phyloP scores from a whole-genome alignment of 2,113 vertebrate genomes.

The Ailurus styani region DNA sequence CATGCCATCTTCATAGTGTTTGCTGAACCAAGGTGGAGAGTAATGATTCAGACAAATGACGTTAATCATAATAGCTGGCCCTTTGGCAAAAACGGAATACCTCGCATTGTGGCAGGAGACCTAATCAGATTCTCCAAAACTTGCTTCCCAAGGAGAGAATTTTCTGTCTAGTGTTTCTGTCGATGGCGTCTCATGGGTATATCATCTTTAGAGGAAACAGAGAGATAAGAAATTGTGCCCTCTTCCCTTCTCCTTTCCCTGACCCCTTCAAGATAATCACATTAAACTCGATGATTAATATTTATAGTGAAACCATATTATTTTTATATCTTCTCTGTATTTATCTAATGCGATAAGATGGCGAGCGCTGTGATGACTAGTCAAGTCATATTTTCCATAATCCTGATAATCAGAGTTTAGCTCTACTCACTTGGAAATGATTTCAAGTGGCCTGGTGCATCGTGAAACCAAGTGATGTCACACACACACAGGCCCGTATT shows the following conservation, averaged over 20 bases:
- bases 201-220: slow-evolving; percentile 72
- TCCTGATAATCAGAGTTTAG: slow-evolving; percentile 3
- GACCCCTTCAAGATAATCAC: neutral
- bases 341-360: slow-evolving; percentile 23
- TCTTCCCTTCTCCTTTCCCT: neutral
- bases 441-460: neutral
- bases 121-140: slow-evolving; percentile 86
- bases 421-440: slow-evolving; percentile 17
- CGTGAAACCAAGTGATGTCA: neutral
- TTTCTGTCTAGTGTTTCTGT: slow-evolving; percentile 76
- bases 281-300: slow-evolving; percentile 38
- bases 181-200: slow-evolving; percentile 69
- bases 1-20: slow-evolving; percentile 92
- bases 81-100: slow-evolving; percentile 90
- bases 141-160: slow-evolving; percentile 78
- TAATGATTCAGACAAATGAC: slow-evolving; percentile 98
- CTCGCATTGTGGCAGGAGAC: slow-evolving; percentile 79
- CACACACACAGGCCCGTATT: fast-evolving
- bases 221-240: slow-evolving; percentile 51
- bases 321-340: slow-evolving; percentile 14
- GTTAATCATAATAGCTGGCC: slow-evolving; percentile 97
- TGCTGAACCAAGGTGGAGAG: slow-evolving; percentile 94
- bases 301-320: slow-evolving; percentile 24
- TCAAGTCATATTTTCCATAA: neutral
- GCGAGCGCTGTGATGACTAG: neutral